phyloP scores from a whole-genome alignment of 2,113 vertebrate species.

The Albula glossodonta region DNA sequence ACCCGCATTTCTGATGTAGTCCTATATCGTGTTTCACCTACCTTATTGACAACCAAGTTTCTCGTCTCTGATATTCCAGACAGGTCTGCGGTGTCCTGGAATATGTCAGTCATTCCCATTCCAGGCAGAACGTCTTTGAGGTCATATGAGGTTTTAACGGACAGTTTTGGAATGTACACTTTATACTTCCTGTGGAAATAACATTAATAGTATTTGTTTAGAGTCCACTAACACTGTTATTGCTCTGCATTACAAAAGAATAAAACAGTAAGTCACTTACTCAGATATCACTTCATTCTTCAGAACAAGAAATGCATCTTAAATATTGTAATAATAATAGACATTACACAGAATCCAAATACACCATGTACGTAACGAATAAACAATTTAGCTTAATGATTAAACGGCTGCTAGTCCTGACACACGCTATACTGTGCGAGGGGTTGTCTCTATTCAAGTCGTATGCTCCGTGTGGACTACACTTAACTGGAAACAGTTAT shows the following conservation, averaged over 20 bases:
- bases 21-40: no score
- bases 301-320: neutral
- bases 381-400: no score
- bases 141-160: conserved; percentile 70
- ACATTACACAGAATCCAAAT: no score
- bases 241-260: neutral
- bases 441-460: no score
- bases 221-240: neutral
- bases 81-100: conserved; percentile 70
- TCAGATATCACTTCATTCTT: neutral
- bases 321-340: neutral
- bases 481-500: neutral
- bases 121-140: conserved; percentile 62
- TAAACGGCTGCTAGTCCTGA: no score
- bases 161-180: conserved; percentile 78
- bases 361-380: no score
- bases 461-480: neutral
- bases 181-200: conserved; percentile 49
- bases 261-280: neutral
- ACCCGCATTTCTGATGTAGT: no score
- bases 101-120: conserved; percentile 79
- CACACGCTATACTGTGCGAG: no score
- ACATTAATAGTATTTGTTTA: neutral
- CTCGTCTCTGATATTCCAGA: conserved; percentile 61
- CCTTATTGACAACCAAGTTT: neutral